Evolutionary conservation across 2,113 vertebrate genomes (phyloP).

Genomic region (Trachemys scripta): DNA sequence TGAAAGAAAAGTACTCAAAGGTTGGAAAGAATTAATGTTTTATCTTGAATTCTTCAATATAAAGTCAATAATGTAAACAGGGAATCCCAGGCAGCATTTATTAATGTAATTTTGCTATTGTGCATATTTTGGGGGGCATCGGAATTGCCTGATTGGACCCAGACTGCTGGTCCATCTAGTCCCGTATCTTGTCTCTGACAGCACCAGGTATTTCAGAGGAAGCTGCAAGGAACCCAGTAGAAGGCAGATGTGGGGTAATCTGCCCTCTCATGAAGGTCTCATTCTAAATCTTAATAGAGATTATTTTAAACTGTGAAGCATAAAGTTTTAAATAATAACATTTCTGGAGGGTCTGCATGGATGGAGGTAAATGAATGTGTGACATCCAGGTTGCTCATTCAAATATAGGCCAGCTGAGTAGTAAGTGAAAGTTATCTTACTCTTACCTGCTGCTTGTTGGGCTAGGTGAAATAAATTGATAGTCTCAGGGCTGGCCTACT

Average conservation of each 20-base stretch:
- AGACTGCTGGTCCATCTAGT: not conserved
- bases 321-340: not conserved
- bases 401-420: not conserved
- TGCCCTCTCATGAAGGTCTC: not conserved
- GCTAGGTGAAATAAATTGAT: not conserved
- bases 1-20: not conserved
- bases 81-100: not conserved
- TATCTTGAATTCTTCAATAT: not conserved
- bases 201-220: not conserved
- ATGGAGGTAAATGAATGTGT: not conserved
- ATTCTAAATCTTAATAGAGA: not conserved
- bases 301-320: not conserved
- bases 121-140: not conserved
- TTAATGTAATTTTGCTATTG: not conserved
- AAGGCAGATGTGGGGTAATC: not conserved
- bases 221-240: not conserved
- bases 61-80: not conserved
- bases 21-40: not conserved
- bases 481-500: not conserved
- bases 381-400: not conserved
- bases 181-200: not conserved
- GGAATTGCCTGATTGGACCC: not conserved
- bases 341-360: not conserved
- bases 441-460: not conserved
- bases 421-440: not conserved